Evolutionary conservation across 92 coral and sea anemone genomes (phyloP).

Genomic region (Actinernus sp.): DNA sequence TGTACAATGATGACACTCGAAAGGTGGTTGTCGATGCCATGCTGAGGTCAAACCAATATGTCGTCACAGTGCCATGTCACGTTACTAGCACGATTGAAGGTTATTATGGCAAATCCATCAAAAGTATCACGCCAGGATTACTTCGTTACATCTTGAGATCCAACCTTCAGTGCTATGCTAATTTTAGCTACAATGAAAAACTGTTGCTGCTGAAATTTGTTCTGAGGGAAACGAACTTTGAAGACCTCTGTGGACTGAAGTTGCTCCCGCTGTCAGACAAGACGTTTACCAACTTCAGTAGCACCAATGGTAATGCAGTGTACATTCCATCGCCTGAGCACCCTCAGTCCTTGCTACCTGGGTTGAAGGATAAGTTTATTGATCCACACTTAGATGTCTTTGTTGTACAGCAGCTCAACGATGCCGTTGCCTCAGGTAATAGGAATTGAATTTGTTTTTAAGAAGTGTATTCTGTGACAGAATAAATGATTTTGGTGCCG

Average conservation of each 20-base stretch:
- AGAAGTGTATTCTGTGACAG: too few relatives aligned
- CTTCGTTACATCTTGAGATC: constrained; percentile 50
- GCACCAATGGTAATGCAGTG: constrained; percentile 16
- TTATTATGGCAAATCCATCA: not conserved
- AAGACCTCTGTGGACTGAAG: constrained; percentile 59
- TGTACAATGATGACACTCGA: constrained; percentile 1
- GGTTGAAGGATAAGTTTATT: constrained; percentile 50
- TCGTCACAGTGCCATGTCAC: constrained; percentile 63
- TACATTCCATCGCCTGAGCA: constrained; percentile 64
- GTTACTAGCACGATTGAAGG: constrained; percentile 23
- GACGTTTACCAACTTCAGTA: constrained; percentile 37
- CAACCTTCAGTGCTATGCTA: constrained; percentile 12
- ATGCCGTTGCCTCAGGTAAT: constrained; percentile 49
- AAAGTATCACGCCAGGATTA: constrained; percentile 54
- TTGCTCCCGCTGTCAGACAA: constrained; percentile 75
- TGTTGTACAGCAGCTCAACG: constrained; percentile 14
- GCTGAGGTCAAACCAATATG: constrained; percentile 29
- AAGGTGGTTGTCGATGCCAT: constrained; percentile 14
- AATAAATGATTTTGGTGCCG: too few relatives aligned
- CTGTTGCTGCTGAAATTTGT: constrained; percentile 64
- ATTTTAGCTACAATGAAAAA: constrained; percentile 28
- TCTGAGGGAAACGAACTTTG: constrained; percentile 47
- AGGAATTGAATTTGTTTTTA: too few relatives aligned
- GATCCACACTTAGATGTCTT: constrained; percentile 44
- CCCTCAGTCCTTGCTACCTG: constrained; percentile 73